Base-by-base conservation (phyloP, 2,888 invertebrate species). In the Pegoplata infirma region DNA sequence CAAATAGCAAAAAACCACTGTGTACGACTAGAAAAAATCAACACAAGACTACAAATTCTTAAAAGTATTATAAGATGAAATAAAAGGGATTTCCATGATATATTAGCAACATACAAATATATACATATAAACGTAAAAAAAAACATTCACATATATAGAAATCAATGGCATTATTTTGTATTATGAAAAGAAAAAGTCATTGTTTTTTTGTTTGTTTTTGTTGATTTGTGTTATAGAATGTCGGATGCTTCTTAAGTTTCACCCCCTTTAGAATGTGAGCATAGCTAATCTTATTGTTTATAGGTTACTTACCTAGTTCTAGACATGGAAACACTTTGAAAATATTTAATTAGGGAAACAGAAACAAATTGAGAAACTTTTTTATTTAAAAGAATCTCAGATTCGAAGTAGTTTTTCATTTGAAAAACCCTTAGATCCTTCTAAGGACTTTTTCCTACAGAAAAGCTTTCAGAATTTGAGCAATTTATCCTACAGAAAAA, bases 201-300 rank as follows among this genome's bases (percentile, higher is more conserved):
- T 59, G 55, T 47, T 44, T 36, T 14, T 59, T n/a, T 64, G 32
- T 61, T 75, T 59, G 55, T 47, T 44, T 36, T 14, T 59, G 16
- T 59, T 59, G 14, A 47, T 81, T 67, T 63, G 67, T 69, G 77
- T 72, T 74, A 74, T 74, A 21, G 44, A 59, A 23, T 59, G 25
- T 59, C 23, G 19, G 14, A 23, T 28, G 17, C 23, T 59, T 46
- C 47, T 46, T 19, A 14, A 36, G 36, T 28, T n/a, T 23, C n/a
- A n/a, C n/a, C n/a, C 16, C 32, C 28, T 53, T 44, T 32, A 64
- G 36, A 19, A 21, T 17, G 25, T n/a, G 21, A 17, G n/a, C 58
- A 59, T 59, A 69, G 68, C 58, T 69, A 69, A 69, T 59, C 59
- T 51, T 51, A 59, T 69, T 69, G 59, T 51, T 59, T 44, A 59